Evolutionary conservation across 2,113 vertebrate genomes (phyloP).

Genomic region (Takifugu flavidus): DNA sequence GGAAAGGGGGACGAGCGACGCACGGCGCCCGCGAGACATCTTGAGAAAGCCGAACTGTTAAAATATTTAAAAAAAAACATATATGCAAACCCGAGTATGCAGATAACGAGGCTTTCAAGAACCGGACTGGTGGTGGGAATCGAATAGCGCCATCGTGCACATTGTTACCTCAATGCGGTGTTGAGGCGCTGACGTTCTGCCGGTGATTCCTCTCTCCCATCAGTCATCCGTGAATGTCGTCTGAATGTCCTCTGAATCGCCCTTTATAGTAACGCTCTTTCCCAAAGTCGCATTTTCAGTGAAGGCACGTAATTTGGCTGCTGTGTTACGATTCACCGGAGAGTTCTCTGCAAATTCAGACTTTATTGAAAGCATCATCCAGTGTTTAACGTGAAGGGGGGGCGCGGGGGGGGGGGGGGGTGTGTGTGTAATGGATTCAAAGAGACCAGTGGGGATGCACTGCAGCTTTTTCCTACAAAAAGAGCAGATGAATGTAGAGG

Average conservation of each 20-base stretch:
- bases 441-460: background rate
- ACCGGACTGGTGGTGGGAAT: slow-evolving; percentile 39
- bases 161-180: slow-evolving; percentile 63
- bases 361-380: slow-evolving; percentile 22
- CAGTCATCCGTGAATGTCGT: slow-evolving; percentile 38
- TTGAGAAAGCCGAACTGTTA: slow-evolving; percentile 47
- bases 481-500: slow-evolving; percentile 36
- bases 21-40: slow-evolving; percentile 49
- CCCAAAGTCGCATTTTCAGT: slow-evolving; percentile 19
- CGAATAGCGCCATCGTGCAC: slow-evolving; percentile 34
- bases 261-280: slow-evolving; percentile 19
- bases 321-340: slow-evolving; percentile 18
- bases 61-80: slow-evolving; percentile 29
- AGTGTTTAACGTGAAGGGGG: slow-evolving; percentile 7
- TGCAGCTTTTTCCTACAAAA: background rate
- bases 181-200: slow-evolving; percentile 37
- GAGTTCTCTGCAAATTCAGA: slow-evolving; percentile 18
- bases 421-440: background rate
- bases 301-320: slow-evolving; percentile 12
- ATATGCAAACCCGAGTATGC: slow-evolving; percentile 72
- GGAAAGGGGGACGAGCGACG: slow-evolving; percentile 18
- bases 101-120: slow-evolving; percentile 48
- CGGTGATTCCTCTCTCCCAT: slow-evolving; percentile 28
- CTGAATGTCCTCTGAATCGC: slow-evolving; percentile 33
- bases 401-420: background rate